These are phyloP conservation scores for Genyomyrus donnyi DNA, from an alignment of 2,113 vertebrate genomes.

Conservation along the genomic window DNA sequence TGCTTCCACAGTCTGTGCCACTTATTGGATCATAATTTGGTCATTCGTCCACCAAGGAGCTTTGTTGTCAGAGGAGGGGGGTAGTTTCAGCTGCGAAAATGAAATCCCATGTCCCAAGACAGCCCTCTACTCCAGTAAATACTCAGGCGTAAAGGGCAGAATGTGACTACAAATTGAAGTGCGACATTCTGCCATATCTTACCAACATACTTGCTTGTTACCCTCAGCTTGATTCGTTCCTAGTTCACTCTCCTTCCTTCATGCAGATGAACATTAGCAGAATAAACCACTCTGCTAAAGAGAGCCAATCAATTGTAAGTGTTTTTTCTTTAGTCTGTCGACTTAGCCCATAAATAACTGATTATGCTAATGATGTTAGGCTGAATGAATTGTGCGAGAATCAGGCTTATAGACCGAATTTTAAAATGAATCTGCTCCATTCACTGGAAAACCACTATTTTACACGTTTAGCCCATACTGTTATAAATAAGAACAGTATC, in stretches of 20 bases:
- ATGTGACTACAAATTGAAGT: neutral
- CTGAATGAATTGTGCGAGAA: neutral
- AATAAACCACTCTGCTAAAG: neutral
- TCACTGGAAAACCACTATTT: neutral
- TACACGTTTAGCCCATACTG: neutral
- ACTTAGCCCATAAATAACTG: neutral
- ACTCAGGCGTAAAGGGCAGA: neutral
- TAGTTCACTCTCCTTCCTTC: neutral
- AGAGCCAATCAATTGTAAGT: neutral
- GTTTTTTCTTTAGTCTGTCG: neutral
- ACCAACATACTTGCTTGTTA: neutral
- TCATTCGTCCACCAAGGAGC: neutral
- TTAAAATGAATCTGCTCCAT: neutral
- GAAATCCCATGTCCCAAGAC: neutral
- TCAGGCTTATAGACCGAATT: neutral
- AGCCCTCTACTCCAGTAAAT: neutral
- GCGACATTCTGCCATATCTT: neutral
- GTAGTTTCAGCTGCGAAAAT: neutral
- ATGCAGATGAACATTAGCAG: neutral
- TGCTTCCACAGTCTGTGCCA: neutral
- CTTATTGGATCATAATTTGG: neutral
- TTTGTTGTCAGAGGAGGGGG: neutral
- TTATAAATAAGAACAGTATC: neutral
- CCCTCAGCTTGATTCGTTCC: neutral
- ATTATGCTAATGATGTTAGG: neutral